A percentile compares a stretch with the other conserved stretches of the same genome.
phyloP scores from a whole-genome alignment of 2,113 vertebrate genomes.

The Calcarius ornatus region DNA sequence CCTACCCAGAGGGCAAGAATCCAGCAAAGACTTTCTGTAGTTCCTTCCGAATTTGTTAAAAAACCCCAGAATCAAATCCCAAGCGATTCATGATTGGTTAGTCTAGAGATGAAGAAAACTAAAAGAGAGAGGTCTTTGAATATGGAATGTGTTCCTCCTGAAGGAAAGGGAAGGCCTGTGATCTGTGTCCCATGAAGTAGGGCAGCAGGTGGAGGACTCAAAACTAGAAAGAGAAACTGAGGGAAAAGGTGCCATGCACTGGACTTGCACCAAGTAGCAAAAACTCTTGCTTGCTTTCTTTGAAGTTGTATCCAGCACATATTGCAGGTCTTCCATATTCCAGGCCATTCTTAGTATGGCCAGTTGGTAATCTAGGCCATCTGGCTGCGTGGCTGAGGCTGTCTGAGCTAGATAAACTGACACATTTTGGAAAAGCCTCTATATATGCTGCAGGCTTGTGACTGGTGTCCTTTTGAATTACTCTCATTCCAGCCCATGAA shows the following conservation, averaged over 20 bases:
- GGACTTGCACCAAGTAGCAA: not conserved
- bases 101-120: not conserved
- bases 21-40: not conserved
- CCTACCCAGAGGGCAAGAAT: not conserved
- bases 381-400: not conserved
- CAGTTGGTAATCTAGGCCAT: not conserved
- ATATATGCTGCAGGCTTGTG: not conserved
- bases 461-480: slow-evolving; percentile 1
- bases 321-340: not conserved
- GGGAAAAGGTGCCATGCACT: not conserved
- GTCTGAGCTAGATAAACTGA: slow-evolving; percentile 19
- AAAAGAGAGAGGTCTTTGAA: not conserved
- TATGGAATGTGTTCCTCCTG: not conserved
- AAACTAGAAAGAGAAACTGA: not conserved
- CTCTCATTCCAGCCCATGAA: slow-evolving; percentile 18
- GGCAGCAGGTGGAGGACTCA: not conserved
- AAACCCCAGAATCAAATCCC: not conserved
- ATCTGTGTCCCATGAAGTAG: not conserved
- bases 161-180: not conserved
- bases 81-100: not conserved
- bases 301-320: not conserved
- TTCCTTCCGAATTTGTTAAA: not conserved
- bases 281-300: not conserved
- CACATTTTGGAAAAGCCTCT: slow-evolving; percentile 1
- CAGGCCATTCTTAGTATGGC: fast-evolving